Base-by-base conservation (phyloP, 1,140 invertebrate species). In the Pygmarrhopalites habei region DNA sequence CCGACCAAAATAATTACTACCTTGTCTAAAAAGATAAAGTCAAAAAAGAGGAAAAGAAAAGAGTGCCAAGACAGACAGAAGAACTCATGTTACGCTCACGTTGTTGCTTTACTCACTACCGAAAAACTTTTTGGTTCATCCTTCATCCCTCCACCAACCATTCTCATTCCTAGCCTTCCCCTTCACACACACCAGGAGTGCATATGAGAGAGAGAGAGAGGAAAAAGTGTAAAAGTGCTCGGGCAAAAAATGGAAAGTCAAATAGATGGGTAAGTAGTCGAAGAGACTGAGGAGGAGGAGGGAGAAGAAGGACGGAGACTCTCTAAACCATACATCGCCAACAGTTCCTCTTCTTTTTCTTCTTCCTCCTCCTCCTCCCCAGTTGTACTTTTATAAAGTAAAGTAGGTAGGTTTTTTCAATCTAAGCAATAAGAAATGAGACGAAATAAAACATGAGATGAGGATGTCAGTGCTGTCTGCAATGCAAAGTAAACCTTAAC, bases 1-100 rank as follows among this genome's bases (percentile, higher is more conserved):
- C 58, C 58, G 58, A 60, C 58, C 58, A 49, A 49, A 32, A 60
- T 60, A 60, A 60, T 60, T 60, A 60, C 58, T 51, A 51, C 29
- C 58, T 60, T 51, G 26, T 44, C 29, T 60, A 26, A 49, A 19
- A 28, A 51, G 47, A 60, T 46, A 60, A n/a, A 23, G 41, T 60
- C 58, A n/a, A 46, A 49, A 29, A 15, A n/a, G n/a, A n/a, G 57
- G 21, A 32, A 51, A 60, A 51, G 46, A 44, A 32, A 29, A 60
- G 19, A 60, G 58, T 51, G 46, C 29, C 29, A 60, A 59, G 25
- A 30, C 30, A 60, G 58, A 60, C 58, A 60, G 46, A 25, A 21
- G 46, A 60, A 44, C 57, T 41, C 39, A 43, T 58, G 57, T 58
- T 41, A 44, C 21, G 41, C 32, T 43, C 57, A 58, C 57, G 39